Evolutionary conservation across 2,113 vertebrate genomes (phyloP), one percentile per base, ranked within the genome.

Genomic region (Oophaga pumilio): DNA sequence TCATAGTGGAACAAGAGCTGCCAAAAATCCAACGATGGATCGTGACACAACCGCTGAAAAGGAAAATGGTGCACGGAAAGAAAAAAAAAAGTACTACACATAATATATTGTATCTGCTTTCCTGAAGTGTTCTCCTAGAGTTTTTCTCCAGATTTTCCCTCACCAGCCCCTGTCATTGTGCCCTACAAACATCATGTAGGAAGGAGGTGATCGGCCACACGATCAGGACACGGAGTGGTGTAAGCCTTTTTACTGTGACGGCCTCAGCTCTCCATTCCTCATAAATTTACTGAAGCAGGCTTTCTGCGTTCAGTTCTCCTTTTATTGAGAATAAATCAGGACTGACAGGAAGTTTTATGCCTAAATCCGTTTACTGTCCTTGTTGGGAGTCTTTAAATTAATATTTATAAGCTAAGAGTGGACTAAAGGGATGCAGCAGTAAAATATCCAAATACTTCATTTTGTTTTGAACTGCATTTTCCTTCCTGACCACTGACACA

Each of bases 341-440:
- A 14, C 89, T 92, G 92, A 93, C 94, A 93, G 93, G 93, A 95
- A 94, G 93, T 93, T 96, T 95, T 93, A 95, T 95, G 93, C 93
- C 90, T 91, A 94, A 95, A 94, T 96, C 94, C 93, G 91, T 93
- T 95, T 94, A 94, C 92, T 91, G 94, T 94, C 94, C 95, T 95
- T 96, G 94, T 95, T 94, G 94, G 93, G 93, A 94, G 93, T 95
- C 93, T 94, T 95, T 95, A 93, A 95, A 95, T 96, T 95, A 96
- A 96, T 96, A 96, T 96, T 95, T 96, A 95, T 95, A 96, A 94
- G 93, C 91, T 87, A 74, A 92, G 91, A 94, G 91, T 89, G 73
- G 88, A 90, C 93, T 92, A 91, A 94, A 92, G 94, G 90, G 87
- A 91, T 92, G 91, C 91, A 89, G 93, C 93, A 93, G 90, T 95